Base-by-base conservation (phyloP, 2,888 invertebrate species). In the Drosophila nr. perissopoda region DNA sequence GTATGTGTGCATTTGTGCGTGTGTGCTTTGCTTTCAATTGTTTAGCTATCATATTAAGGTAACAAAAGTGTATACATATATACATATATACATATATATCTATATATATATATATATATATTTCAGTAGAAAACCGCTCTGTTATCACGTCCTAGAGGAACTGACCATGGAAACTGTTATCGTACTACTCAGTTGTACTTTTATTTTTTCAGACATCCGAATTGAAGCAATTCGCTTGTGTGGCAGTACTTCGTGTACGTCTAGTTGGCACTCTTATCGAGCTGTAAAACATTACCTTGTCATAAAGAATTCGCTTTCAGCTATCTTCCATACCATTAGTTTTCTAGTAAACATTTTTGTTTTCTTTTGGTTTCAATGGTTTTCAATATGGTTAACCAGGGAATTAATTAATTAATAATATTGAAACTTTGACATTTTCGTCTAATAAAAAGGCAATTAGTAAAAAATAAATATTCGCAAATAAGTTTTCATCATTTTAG, bases 91-190 rank as follows among this genome's bases (percentile, higher is more conserved):
- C 8, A 25, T 18, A 60, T 33, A 36, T 2, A 21, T 8, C 27
- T 29, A 25, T 48, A 18, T 18, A 52, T 36, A 36, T 4, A 52
- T 7, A 56, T 27, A 54, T 13, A 0, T 13, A n/a, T n/a, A n/a
- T 59, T 40, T 29, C 54, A 29, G 34, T 48, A 60, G 52, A 54
- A 63, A 61, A 42, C 25, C 27, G n/a, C 21, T 11, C 25, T 49
- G 60, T 73, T 88, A 87, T 88, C 80, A 52, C 48, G n/a, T 42
- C 29, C 42, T 34, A 33, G 42, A 63, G 54, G 49, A 77, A 77
- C 77, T 77, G 77, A 60, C 71, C 70, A 66, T 77, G 77, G 72
- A 42, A 76, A 25, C 42, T 42, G 42, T 69, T 80, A 80, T 76
- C 77, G 36, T 16, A 36, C 27, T 8, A 29, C 31, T 18, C 38